Evolutionary conservation across 1,140 invertebrate genomes (phyloP).

Genomic region (Ooceraea biroi): DNA sequence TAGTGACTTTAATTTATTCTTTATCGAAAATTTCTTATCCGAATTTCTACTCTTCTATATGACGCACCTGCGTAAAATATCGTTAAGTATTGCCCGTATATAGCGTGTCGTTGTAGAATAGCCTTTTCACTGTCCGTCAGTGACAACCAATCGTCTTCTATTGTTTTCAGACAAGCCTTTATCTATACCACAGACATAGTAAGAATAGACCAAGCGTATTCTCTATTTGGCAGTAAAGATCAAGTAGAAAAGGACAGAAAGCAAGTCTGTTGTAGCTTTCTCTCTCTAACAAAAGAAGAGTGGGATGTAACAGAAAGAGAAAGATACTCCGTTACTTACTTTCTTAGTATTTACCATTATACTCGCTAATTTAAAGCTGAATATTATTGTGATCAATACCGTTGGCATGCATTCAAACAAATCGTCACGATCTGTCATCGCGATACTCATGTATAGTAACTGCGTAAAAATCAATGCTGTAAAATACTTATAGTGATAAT

Average conservation of each 20-base stretch:
- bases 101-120: conserved; percentile 14
- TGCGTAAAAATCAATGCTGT: conserved; percentile 2
- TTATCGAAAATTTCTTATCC: not conserved
- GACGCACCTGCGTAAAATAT: conserved; percentile 42
- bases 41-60: not conserved
- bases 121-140: conserved; percentile 24
- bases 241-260: too few species aligned
- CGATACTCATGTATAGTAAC: conserved; percentile 16
- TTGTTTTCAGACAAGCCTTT: conserved; percentile 29
- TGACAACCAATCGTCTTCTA: conserved; percentile 44
- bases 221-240: too few species aligned
- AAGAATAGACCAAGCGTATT: too few species aligned
- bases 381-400: conserved; percentile 48
- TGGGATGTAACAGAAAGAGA: too few species aligned
- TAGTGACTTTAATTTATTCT: not conserved
- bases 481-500: not conserved
- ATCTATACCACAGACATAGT: too few species aligned
- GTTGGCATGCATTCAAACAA: conserved; percentile 52
- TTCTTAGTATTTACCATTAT: conserved; percentile 44
- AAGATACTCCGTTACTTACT: conserved; percentile 45
- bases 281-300: too few species aligned
- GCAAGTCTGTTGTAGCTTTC: too few species aligned
- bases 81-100: conserved; percentile 27
- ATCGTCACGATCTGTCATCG: conserved; percentile 32
- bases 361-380: conserved; percentile 52